Base-by-base conservation (phyloP, 2,888 invertebrate genomes). In the Xanthorhoe spadicearia region DNA sequence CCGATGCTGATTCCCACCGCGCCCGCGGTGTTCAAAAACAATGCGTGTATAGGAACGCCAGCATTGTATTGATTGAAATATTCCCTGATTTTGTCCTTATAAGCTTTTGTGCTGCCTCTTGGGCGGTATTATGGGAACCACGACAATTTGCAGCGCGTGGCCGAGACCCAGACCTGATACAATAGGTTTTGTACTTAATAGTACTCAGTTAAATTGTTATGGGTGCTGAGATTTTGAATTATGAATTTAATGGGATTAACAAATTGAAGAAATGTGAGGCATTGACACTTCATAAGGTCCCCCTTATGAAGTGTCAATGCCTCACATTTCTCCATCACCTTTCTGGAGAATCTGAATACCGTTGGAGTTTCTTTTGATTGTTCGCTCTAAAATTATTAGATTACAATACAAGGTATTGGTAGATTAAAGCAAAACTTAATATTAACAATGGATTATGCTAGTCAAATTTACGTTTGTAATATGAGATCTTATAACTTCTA, bases 51-150 rank as follows among this genome's bases (percentile, higher is more conserved):
- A 87, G 89, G 91, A 90, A 92, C 91, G 87, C 82, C 15, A 87
- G 86, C 82, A 89, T 90, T 91, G 88, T 93, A 92, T 93, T 93
- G 92, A 93, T 92, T 92, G 85, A 90, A 90, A 88, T 90, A 81
- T 84, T 80, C 82, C 77, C 83, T 85, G 85, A 88, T 85, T 88
- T 83, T 82, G 84, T 84, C 83, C 84, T 43, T 43, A 13, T 43
- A 13, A 43, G 71, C 76, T 74, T 79, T 87, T 88, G 87, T 89
- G 77, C 73, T 69, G 77, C 82, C 76, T 90, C 89, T 88, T 79
- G 78, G 89, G 88, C 81, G 89, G 90, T 84, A 82, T 80, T 90
- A 88, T 92, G 92, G 90, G 92, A 93, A 92, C 86, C 88, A 76
- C 80, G 79, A 87, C 92, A 92, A 92, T 93, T 93, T 92, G 84